Conservation (phyloP, 2,888 invertebrate species). For the Proisotoma minuta region DNA sequence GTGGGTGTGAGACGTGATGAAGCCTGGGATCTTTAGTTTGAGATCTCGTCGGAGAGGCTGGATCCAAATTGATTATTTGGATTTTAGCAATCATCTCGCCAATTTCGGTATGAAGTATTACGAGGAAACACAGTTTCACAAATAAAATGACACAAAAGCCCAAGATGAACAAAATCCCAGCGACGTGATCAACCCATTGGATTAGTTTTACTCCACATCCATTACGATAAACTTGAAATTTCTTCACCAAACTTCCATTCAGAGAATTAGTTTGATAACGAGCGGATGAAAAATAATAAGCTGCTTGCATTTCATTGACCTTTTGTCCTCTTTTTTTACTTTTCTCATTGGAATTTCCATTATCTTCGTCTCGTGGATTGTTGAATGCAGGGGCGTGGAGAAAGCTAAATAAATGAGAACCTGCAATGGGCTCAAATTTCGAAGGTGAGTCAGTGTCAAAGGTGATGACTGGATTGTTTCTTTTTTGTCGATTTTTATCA, state of each 20-base stretch:
- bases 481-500: too few relatives aligned
- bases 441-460: too few relatives aligned
- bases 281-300: constrained; percentile 9
- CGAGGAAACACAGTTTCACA: constrained; percentile 81
- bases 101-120: constrained; percentile 78
- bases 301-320: constrained; percentile 5
- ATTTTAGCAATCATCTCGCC: constrained; percentile 89
- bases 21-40: constrained; percentile 21
- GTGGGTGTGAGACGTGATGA: constrained; percentile 32
- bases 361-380: constrained; percentile 17
- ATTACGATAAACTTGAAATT: constrained; percentile 35
- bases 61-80: constrained; percentile 61
- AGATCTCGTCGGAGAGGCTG: constrained; percentile 31
- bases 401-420: constrained; percentile 18
- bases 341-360: constrained; percentile 12
- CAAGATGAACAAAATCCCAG: constrained; percentile 53
- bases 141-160: constrained; percentile 86
- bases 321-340: constrained; percentile 1
- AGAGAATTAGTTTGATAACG: neutral
- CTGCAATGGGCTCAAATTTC: neutral
- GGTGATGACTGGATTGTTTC: too few relatives aligned
- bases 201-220: constrained; percentile 42
- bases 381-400: constrained; percentile 14
- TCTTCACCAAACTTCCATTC: constrained; percentile 16
- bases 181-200: constrained; percentile 36